Evolutionary conservation across 2,113 vertebrate species (phyloP), one percentile per base, ranked within the genome.

Genomic region (Anolis carolinensis): DNA sequence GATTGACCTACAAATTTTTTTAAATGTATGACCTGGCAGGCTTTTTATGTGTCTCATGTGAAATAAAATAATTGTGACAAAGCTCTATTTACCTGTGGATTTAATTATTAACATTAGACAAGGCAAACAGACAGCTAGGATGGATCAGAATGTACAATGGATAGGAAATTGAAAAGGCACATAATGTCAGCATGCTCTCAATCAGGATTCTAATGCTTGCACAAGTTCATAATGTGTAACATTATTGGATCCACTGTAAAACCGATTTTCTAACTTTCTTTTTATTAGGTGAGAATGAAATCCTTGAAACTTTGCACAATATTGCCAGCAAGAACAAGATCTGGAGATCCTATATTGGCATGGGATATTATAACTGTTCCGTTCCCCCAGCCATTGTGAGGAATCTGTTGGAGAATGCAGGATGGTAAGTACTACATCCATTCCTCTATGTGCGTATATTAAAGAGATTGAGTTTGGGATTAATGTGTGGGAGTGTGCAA

Each of bases 281-380:
- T 92, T 81, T 36, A 92, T 79, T 90, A 99, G 99, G 98, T 96
- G 99, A 99, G 94, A 99, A 97, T 96, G 98, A 99, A 95, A 96
- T 99, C 91, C 96, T 99, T 89, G 96, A 97, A 81, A 94, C 94
- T 13, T 95, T 99, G 0, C 95, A 97, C 87, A 97, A 95, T 90
- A 99, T 99, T 89, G 98, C 98, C 87, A 97, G 95, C 86, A 97
- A 96, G 95, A 99, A 99, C 95, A 97, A 98, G 94, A 93, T 99
- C 13, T 99, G 98, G 98, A 95, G 98, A 48, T 99, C 99, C 1
- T 99, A 99, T 52, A 99, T 99, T 59, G 99, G 99, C 87, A 99
- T 99, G 98, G 99, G 99, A 76, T 99, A 99, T 95, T 99, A 99
- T 92, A 98, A 97, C 96, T 99, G 98, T 93, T 98, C 97, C 0